Base-by-base conservation (phyloP, 2,113 vertebrate genomes). In the Serinus canaria region DNA sequence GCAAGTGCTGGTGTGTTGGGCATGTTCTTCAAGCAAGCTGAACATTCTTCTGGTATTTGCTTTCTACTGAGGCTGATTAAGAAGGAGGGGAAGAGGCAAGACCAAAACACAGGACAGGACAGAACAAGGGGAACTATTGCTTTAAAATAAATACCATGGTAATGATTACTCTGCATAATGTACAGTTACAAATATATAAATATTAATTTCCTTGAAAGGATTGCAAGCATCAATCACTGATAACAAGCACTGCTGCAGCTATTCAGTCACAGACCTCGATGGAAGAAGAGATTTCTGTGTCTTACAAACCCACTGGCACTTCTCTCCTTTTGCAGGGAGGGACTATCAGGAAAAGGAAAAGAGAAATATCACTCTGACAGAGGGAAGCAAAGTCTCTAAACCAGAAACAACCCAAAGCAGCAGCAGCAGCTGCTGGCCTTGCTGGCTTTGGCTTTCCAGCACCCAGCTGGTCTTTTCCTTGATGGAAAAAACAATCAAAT, bases 151-250 rank as follows among this genome's bases (percentile, higher is more conserved):
- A 97, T 96, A 97, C 82, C 91, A 55, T 4, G 49, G 87, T 66
- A 96, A 87, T 56, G 90, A 94, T 90, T 90, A 85, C 92, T 93
- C 93, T 93, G 88, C 56, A 84, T 92, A 95, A 93, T 90, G 93
- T 96, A 95, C 93, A 96, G 52, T 90, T 94, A 96, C 92, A 95
- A 90, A 96, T 90, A 96, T 78, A 96, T 96, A 96, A 96, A 97
- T 94, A 97, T 83, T 85, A 35, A 91, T 93, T 80, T 86, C 79
- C 90, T 56, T 39, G 79, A n/a, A 70, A 91, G 75, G 87, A 77
- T n/a, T 80, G 85, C 92, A 93, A 96, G 92, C 90, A 88, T 77
- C 75, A 80, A 15, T 78, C 87, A 92, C 76, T 52, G 92, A 12
- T 74, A 74, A 80, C 68, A 72, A 82, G 81, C 66, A 78, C 94